Conservation (phyloP, 2,113 vertebrate genomes). For the Lontra canadensis region DNA sequence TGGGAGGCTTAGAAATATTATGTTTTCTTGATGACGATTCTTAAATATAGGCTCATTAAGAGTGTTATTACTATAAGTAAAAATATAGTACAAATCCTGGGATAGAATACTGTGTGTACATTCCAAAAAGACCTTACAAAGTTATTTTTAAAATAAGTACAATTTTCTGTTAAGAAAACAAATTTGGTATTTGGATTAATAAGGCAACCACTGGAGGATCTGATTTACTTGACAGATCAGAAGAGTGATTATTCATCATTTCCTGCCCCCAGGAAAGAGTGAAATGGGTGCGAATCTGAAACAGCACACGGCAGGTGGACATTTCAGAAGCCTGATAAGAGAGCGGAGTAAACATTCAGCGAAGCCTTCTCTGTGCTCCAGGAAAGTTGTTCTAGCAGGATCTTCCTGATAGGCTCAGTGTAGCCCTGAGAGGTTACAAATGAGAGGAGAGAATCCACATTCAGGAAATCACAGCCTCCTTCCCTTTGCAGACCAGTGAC, state of each 20-base stretch:
- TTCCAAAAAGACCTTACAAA: background rate
- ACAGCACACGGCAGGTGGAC: background rate
- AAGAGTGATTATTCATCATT: background rate
- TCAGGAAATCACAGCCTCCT: background rate
- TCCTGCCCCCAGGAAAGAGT: background rate
- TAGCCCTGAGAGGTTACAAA: background rate
- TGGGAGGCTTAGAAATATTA: constrained; percentile 26
- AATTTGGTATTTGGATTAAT: constrained; percentile 26
- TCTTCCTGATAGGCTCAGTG: background rate
- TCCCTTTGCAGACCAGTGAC: background rate
- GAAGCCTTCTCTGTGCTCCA: background rate
- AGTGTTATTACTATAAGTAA: constrained; percentile 37
- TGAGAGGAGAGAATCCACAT: background rate
- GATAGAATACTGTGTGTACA: background rate
- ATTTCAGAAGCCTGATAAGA: background rate
- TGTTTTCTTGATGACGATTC: constrained; percentile 25
- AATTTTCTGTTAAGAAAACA: constrained; percentile 31
- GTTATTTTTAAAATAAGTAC: background rate
- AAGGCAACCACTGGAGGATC: background rate
- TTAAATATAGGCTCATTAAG: constrained; percentile 31
- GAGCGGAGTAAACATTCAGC: background rate
- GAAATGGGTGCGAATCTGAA: constrained; percentile 17
- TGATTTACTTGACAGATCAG: constrained; percentile 38
- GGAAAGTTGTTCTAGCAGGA: background rate
- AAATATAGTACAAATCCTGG: background rate